phyloP scores from a whole-genome alignment of 2,888 invertebrate species.

The Leptinotarsa rubiginosa region DNA sequence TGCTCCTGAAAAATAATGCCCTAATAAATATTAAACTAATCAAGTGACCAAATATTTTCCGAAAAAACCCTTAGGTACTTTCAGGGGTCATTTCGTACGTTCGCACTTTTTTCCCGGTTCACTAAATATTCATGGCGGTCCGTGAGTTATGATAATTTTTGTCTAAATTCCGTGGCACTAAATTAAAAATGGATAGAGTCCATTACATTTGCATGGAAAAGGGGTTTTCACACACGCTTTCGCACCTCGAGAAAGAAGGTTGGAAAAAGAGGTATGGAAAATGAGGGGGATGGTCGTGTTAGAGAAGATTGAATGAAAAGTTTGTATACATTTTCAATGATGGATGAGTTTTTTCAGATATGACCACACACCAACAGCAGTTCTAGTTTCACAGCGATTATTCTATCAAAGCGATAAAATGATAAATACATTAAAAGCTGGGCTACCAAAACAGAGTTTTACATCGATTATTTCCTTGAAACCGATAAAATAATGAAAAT shows the following conservation, averaged over 20 bases:
- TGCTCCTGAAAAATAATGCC: slow-evolving; percentile 18
- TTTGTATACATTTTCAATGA: too few species aligned
- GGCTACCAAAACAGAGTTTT: too few species aligned
- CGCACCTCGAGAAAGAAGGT: slow-evolving; percentile 51
- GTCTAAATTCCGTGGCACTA: slow-evolving; percentile 49
- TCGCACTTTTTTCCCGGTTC: slow-evolving; percentile 31
- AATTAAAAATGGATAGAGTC: slow-evolving; percentile 61
- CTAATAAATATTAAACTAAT: slow-evolving; percentile 17
- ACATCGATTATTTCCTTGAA: too few species aligned
- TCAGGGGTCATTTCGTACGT: slow-evolving; percentile 39
- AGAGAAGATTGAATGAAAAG: background rate
- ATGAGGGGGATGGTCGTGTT: slow-evolving; percentile 3
- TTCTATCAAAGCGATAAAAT: too few species aligned
- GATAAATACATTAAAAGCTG: too few species aligned
- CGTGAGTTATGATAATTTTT: slow-evolving; percentile 51
- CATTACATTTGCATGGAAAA: slow-evolving; percentile 60
- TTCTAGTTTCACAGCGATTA: too few species aligned
- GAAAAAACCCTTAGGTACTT: slow-evolving; percentile 43
- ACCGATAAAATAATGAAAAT: too few species aligned
- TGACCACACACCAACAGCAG: too few species aligned
- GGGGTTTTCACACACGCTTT: slow-evolving; percentile 53
- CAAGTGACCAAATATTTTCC: slow-evolving; percentile 20
- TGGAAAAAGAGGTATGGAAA: slow-evolving; percentile 23
- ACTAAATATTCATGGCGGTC: slow-evolving; percentile 44
- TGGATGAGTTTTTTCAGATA: too few species aligned